Conservation (phyloP, 2,113 vertebrate species). For the Orthonyx spaldingii region DNA sequence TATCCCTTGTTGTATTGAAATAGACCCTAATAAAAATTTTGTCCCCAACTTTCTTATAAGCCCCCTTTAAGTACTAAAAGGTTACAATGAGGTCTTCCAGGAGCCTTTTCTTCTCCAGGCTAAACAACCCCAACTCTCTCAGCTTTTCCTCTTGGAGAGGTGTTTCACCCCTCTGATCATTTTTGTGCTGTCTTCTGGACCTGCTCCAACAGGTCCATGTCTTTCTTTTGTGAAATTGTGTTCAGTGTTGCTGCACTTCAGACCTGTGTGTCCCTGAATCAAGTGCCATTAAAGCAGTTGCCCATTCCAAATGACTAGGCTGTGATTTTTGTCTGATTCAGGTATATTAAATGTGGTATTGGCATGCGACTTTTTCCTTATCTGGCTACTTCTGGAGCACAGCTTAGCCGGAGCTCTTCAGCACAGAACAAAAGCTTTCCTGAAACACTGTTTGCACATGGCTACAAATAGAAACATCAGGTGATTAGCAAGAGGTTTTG, state of each 20-base stretch:
- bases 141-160: neutral
- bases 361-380: neutral
- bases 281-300: neutral
- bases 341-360: neutral
- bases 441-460: neutral
- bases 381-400: neutral
- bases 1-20: neutral
- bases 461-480: neutral
- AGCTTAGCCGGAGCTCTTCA: neutral
- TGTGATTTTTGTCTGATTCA: neutral
- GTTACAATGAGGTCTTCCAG: rapidly evolving
- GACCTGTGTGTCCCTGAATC: neutral
- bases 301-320: neutral
- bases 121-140: neutral
- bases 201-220: neutral
- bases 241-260: neutral
- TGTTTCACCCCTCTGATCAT: neutral
- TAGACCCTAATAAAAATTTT: neutral
- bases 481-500: slow-evolving; percentile 17
- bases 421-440: neutral
- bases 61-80: neutral
- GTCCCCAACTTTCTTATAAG: neutral
- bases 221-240: neutral
- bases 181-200: neutral
- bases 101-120: neutral